Evolutionary conservation across 1,140 invertebrate genomes (phyloP).

Genomic region (Luehdorfia chinensis): DNA sequence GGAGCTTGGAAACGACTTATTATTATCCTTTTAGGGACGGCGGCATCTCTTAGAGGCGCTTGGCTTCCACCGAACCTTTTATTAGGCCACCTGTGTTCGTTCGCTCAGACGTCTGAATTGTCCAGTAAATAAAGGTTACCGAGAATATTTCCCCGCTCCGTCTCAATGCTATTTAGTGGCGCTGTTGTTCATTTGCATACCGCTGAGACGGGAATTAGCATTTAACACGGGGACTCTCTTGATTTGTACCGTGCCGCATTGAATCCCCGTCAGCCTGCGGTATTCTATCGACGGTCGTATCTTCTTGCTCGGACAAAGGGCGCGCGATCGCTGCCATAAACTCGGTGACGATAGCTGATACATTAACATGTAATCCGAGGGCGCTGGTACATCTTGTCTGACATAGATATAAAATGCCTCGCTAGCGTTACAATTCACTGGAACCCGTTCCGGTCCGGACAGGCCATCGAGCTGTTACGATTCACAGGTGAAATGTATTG

Average conservation of each 20-base stretch:
- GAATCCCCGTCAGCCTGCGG: slow-evolving; percentile 23
- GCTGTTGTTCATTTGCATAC: slow-evolving; percentile 54
- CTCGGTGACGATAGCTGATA: slow-evolving; percentile 33
- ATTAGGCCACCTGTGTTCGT: slow-evolving; percentile 73
- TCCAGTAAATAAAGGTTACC: slow-evolving; percentile 66
- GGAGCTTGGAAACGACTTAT: slow-evolving; percentile 66
- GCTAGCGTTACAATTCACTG: slow-evolving; percentile 63
- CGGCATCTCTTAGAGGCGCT: slow-evolving; percentile 64
- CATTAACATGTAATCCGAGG: slow-evolving; percentile 55
- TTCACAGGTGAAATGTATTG: slow-evolving; percentile 72
- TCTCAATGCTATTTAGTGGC: slow-evolving; percentile 60
- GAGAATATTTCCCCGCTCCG: slow-evolving; percentile 54
- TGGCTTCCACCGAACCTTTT: slow-evolving; percentile 65
- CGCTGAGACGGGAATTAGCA: slow-evolving; percentile 50
- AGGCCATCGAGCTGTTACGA: too few species aligned
- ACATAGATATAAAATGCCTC: slow-evolving; percentile 69
- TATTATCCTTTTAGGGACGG: slow-evolving; percentile 75
- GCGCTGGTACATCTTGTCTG: slow-evolving; percentile 40
- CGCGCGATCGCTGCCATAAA: slow-evolving; percentile 39
- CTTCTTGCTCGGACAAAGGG: too few species aligned
- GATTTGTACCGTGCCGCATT: slow-evolving; percentile 36
- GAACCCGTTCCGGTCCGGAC: slow-evolving; percentile 62
- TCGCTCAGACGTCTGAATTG: slow-evolving; percentile 71
- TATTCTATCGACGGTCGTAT: too few species aligned
- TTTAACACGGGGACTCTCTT: slow-evolving; percentile 47